Conservation (phyloP, 2,113 vertebrate species). For the Mus spicilegus region DNA sequence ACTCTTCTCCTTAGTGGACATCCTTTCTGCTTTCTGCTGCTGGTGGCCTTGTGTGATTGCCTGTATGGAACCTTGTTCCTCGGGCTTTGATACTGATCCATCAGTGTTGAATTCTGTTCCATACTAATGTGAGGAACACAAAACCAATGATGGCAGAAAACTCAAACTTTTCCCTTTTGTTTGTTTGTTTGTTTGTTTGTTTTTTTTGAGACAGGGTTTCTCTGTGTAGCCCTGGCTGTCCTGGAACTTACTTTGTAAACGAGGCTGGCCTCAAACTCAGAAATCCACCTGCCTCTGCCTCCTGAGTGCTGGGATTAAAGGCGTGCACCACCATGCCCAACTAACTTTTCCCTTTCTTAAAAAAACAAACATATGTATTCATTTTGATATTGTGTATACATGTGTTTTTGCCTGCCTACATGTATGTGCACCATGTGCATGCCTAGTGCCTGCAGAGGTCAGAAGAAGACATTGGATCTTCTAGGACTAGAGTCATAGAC, state of each 20-base stretch:
- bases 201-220: too few relatives aligned
- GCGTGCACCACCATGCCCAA: too few relatives aligned
- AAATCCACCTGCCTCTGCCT: too few relatives aligned
- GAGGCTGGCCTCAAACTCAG: too few relatives aligned
- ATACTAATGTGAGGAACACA: constrained; percentile 80
- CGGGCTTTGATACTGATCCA: constrained; percentile 95
- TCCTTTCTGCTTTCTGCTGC: constrained; percentile 95
- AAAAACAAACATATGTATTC: too few relatives aligned
- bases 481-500: not conserved
- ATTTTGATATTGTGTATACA: too few relatives aligned
- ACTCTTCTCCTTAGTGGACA: constrained; percentile 98
- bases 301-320: too few relatives aligned
- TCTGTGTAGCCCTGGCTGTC: too few relatives aligned
- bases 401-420: not conserved
- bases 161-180: not conserved
- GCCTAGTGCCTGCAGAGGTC: not conserved
- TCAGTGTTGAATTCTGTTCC: constrained; percentile 97
- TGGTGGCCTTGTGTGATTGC: constrained; percentile 95
- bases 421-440: not conserved
- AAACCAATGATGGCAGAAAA: not conserved
- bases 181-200: not conserved
- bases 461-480: not conserved
- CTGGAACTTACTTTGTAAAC: too few relatives aligned
- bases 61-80: constrained; percentile 96
- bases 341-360: not conserved